Evolutionary conservation across 2,113 vertebrate species (phyloP), one percentile per base, ranked within the genome.

Genomic region (Siphamia tubifer): DNA sequence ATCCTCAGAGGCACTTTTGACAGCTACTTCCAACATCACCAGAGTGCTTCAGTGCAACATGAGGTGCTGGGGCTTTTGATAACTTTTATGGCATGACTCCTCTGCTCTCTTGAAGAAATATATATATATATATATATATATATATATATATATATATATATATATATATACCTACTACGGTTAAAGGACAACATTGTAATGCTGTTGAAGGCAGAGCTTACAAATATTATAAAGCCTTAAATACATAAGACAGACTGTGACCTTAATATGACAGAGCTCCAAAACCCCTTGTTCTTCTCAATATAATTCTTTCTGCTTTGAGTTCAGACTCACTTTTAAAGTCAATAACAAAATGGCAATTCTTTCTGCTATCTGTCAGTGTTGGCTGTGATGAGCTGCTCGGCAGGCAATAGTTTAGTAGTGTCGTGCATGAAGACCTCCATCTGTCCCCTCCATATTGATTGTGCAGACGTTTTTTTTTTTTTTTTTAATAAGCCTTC

Each of bases 1-100:
- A 44, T 43, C 56, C 54, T 76, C 75, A 11, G 47, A 60, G 42
- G 65, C 13, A 23, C 40, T 47, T 69, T 71, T 74, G 65, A 77
- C 68, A 66, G 65, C 45, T 39, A 27, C 43, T 68, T 53, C 51
- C 9, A 10, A 66, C 69, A 72, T 39, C 52, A 30, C 34, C 76
- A 43, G 61, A 49, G 38, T 27, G 20, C 8, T 21, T 68, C 34
- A 15, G 39, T 20, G 54, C 16, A 60, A 38, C 52, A 27, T 1
- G 52, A 79, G 51, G 20, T 25, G 4, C 34, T 27, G 21, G 35
- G 20, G 9, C 36, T 16, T 74, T 58, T 66, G 68, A 85, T 79
- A 62, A 56, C 57, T 47, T 76, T 62, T 38, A 30, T 49, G 58
- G 16, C 28, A 21, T 53, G 45, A 63, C 34, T 64, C 47, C 10